Evolutionary conservation across 2,888 invertebrate genomes (phyloP).

Genomic region (Tachina fera): DNA sequence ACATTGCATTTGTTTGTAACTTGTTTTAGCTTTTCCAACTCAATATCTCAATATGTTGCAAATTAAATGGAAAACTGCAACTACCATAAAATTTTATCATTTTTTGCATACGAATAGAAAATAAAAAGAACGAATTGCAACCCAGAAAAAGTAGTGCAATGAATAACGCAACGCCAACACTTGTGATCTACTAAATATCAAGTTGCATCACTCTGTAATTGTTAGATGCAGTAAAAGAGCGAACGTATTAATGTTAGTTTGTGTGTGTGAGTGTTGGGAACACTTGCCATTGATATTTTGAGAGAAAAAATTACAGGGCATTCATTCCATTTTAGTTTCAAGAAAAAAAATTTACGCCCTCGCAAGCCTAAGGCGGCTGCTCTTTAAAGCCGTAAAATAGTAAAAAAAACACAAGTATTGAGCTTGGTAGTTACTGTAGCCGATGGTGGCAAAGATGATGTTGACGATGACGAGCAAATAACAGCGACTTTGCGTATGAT

Average conservation of each 20-base stretch:
- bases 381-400: conserved; percentile 40
- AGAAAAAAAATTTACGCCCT: conserved; percentile 75
- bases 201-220: conserved; percentile 63
- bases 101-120: conserved; percentile 9
- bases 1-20: no score
- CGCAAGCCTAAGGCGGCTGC: conserved; percentile 69
- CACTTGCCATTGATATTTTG: conserved; percentile 57
- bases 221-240: conserved; percentile 35
- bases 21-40: no score
- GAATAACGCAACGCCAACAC: conserved; percentile 69
- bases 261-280: conserved; percentile 7
- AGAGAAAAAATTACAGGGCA: conserved; percentile 21
- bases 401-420: conserved; percentile 44
- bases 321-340: conserved; percentile 43
- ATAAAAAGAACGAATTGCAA: conserved; percentile 27
- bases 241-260: neutral
- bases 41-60: conserved; percentile 4
- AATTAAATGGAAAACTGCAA: neutral
- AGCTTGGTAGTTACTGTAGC: conserved; percentile 2
- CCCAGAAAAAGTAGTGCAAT: conserved; percentile 61
- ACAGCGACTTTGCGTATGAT: conserved; percentile 44
- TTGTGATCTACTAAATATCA: conserved; percentile 67
- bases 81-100: neutral
- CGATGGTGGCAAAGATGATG: conserved; percentile 63
- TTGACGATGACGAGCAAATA: conserved; percentile 56